Evolutionary conservation across 2,888 invertebrate species (phyloP).

Genomic region (Diarsia brunnea): DNA sequence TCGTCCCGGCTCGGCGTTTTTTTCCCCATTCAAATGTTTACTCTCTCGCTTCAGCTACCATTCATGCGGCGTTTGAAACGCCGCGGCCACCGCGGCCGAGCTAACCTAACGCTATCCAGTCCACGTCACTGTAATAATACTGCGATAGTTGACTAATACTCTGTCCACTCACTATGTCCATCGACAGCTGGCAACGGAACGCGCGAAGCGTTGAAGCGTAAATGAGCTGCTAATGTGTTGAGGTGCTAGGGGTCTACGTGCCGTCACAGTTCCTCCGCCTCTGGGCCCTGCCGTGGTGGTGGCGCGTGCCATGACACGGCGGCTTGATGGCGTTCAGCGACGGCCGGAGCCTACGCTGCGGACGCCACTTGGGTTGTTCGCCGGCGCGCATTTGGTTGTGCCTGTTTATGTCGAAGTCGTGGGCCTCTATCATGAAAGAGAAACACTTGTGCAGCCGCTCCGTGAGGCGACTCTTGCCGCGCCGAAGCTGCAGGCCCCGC

Average conservation of each 20-base stretch:
- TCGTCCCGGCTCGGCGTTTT: slow-evolving; percentile 82
- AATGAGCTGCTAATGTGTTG: slow-evolving; percentile 83
- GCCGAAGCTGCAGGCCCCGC: slow-evolving; percentile 90
- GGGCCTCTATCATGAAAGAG: slow-evolving; percentile 92
- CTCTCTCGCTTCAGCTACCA: slow-evolving; percentile 89
- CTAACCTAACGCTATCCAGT: slow-evolving; percentile 89
- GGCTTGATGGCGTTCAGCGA: slow-evolving; percentile 84
- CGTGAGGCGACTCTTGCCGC: slow-evolving; percentile 82
- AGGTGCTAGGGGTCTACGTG: slow-evolving; percentile 80
- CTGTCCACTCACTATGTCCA: slow-evolving; percentile 90
- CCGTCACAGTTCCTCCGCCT: slow-evolving; percentile 88
- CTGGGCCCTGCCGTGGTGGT: slow-evolving; percentile 86
- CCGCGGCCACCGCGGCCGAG: slow-evolving; percentile 86
- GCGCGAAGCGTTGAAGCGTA: slow-evolving; percentile 89
- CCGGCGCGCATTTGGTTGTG: slow-evolving; percentile 91
- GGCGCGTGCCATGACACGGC: slow-evolving; percentile 85
- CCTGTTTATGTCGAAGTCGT: slow-evolving; percentile 91
- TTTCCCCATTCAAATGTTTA: slow-evolving; percentile 88
- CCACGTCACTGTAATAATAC: slow-evolving; percentile 91
- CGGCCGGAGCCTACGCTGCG: slow-evolving; percentile 85
- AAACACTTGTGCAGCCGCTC: slow-evolving; percentile 90
- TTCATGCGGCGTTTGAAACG: slow-evolving; percentile 86
- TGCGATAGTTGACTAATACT: slow-evolving; percentile 91
- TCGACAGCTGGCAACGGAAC: slow-evolving; percentile 89
- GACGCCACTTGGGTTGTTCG: slow-evolving; percentile 84